Evolutionary conservation across 2,888 invertebrate species (phyloP), one percentile per base, ranked within the genome.

Genomic region (Abscondita cerata): DNA sequence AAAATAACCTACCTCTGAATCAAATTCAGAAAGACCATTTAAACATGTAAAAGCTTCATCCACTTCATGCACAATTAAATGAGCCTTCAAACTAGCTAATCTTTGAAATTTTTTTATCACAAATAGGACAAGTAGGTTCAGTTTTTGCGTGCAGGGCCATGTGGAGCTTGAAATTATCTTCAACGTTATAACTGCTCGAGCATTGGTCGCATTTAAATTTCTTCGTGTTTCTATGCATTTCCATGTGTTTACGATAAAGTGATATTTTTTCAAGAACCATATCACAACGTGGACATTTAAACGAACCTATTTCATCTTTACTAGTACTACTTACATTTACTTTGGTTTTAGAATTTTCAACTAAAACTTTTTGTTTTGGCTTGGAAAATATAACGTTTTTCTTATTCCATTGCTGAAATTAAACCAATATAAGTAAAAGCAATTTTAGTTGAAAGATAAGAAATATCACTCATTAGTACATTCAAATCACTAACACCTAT

Each of bases 161-260:
- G 62, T 81, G 81, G 50, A 81, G 70, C 65, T 76, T 77, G 20
- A 76, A 75, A 69, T 81, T 81, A 41, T 72, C 75, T 68, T 80
- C 78, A n/a, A 75, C 70, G 62, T 78, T 78, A 60, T 74, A 80
- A 51, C 77, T 76, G 3, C 72, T 69, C 1, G 70, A 62, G 66
- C 81, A 81, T 46, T 76, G 70, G 5, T 71, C 63, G 66, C 81
- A 81, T 57, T 74, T 77, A 67, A 70, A 80, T 59, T 75, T 75
- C 62, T 80, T 80, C 4, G 69, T 68, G 41, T 71, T 73, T 50
- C 70, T 70, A 60, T 80, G 80, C 53, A 69, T 71, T 64, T 72
- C 65, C 68, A 79, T 68, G 57, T 81, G 81, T 47, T 74, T 73
- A 34, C 73, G 67, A 62, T 75, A 79, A 31, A 66, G 54, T 11